A percentile compares a stretch with the other conserved stretches of the same genome.
These are phyloP conservation scores for Micromesistius poutassou DNA, from an alignment of 2,797 vertebrate species.

Conservation along the genomic window DNA sequence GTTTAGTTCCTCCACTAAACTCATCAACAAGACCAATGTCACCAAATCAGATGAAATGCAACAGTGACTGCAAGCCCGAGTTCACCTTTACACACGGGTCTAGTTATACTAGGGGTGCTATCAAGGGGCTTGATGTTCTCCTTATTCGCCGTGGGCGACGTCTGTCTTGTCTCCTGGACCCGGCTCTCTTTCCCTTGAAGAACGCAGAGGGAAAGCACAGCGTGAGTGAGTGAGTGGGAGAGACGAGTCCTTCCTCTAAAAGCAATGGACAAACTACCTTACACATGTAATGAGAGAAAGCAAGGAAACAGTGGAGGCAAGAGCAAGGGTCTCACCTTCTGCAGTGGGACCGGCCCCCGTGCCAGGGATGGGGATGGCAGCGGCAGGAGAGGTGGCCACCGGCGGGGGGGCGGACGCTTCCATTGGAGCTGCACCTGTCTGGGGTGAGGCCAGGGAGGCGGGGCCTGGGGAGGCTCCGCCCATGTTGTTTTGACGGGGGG, in stretches of 20 bases:
- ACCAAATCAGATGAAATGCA: not conserved
- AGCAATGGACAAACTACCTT: not conserved
- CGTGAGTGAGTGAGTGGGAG: not conserved
- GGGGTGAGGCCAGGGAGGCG: slow-evolving; percentile 83
- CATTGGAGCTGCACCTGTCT: slow-evolving; percentile 82
- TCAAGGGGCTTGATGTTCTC: slow-evolving; percentile 89
- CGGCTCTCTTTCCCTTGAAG: slow-evolving; percentile 89
- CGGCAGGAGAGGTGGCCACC: slow-evolving; percentile 85
- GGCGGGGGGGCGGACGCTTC: slow-evolving; percentile 81
- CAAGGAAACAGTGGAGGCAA: not conserved
- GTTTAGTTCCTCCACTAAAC: not conserved
- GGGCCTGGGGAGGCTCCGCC: slow-evolving; percentile 78
- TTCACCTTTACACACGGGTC: slow-evolving; percentile 90
- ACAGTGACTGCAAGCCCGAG: not conserved
- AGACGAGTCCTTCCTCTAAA: not conserved
- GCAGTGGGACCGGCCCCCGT: slow-evolving; percentile 82
- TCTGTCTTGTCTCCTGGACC: slow-evolving; percentile 91
- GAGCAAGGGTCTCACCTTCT: slow-evolving; percentile 77
- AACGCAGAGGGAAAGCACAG: not conserved
- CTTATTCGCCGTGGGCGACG: slow-evolving; percentile 87
- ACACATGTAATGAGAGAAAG: not conserved
- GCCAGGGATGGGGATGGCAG: slow-evolving; percentile 87
- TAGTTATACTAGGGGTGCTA: slow-evolving; percentile 81
- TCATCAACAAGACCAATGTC: not conserved
- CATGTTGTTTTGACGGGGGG: slow-evolving; percentile 87